Evolutionary conservation across 2,888 invertebrate genomes (phyloP).

Genomic region (Drosophila yooni): DNA sequence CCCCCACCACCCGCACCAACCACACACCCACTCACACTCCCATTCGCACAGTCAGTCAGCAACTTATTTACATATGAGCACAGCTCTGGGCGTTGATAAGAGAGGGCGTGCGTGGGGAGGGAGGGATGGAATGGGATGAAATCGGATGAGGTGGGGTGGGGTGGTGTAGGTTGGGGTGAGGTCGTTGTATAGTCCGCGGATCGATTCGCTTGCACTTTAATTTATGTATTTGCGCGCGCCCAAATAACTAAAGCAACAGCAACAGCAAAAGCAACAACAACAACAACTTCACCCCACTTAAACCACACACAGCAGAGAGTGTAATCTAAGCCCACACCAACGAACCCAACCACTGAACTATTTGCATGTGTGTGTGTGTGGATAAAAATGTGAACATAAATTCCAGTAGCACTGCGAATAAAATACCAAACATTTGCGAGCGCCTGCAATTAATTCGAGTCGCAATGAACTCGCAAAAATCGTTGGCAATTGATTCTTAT

Average conservation of each 20-base stretch:
- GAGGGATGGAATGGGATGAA: not conserved
- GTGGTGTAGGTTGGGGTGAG: not conserved
- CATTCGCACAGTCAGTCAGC: not conserved
- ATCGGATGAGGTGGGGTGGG: not conserved
- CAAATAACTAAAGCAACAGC: conserved; percentile 40
- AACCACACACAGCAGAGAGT: conserved; percentile 24
- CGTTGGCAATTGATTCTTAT: conserved; percentile 21
- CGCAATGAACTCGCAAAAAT: conserved; percentile 55
- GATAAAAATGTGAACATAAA: conserved; percentile 73
- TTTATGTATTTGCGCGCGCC: conserved; percentile 67
- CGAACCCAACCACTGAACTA: conserved; percentile 20
- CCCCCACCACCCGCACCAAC: not conserved
- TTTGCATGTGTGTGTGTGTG: conserved; percentile 53
- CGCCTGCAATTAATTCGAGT: conserved; percentile 64
- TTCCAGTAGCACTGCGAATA: conserved; percentile 63
- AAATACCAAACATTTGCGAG: conserved; percentile 40
- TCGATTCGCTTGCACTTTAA: conserved; percentile 70
- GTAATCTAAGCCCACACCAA: conserved; percentile 39
- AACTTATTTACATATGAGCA: conserved; percentile 59
- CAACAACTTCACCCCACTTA: conserved; percentile 36
- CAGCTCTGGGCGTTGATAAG: conserved; percentile 44
- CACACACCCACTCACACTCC: not conserved
- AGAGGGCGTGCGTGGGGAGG: conserved; percentile 7
- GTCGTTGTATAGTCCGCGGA: conserved; percentile 26
- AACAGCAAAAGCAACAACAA: conserved; percentile 13